Evolutionary conservation across 1,140 invertebrate genomes (phyloP).

Genomic region (Diorhabda carinulata): DNA sequence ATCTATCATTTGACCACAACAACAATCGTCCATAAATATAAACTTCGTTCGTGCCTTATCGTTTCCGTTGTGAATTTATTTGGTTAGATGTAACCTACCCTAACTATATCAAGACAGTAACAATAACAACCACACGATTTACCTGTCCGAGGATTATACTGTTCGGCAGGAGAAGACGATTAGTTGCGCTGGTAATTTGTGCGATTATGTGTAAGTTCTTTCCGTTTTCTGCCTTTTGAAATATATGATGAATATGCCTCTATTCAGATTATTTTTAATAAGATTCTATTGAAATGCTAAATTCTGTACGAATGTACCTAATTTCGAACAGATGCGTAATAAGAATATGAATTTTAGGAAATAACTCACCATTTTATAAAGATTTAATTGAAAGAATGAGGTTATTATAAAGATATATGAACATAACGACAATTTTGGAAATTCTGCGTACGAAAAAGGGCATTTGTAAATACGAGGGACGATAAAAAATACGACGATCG

Average conservation of each 20-base stretch:
- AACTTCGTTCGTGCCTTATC: neutral
- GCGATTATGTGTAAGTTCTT: conserved; percentile 28
- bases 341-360: too few relatives aligned
- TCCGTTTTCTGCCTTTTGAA: conserved; percentile 10
- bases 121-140: conserved; percentile 36
- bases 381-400: too few relatives aligned
- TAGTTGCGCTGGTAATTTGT: conserved; percentile 32
- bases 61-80: conserved; percentile 14
- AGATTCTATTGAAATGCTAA: neutral
- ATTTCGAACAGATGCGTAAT: too few relatives aligned
- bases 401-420: too few relatives aligned
- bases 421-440: too few relatives aligned
- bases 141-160: conserved; percentile 31
- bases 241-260: neutral
- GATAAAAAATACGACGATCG: too few relatives aligned
- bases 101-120: conserved; percentile 30
- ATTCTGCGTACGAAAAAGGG: too few relatives aligned
- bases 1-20: conserved; percentile 44
- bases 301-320: too few relatives aligned
- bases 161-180: conserved; percentile 31
- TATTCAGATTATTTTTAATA: neutral
- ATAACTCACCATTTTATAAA: too few relatives aligned
- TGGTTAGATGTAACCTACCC: conserved; percentile 37
- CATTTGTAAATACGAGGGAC: too few relatives aligned
- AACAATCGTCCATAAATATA: conserved; percentile 25